Base-by-base conservation (phyloP, 2,888 invertebrate species). In the Caenorhabditis zanzibari region DNA sequence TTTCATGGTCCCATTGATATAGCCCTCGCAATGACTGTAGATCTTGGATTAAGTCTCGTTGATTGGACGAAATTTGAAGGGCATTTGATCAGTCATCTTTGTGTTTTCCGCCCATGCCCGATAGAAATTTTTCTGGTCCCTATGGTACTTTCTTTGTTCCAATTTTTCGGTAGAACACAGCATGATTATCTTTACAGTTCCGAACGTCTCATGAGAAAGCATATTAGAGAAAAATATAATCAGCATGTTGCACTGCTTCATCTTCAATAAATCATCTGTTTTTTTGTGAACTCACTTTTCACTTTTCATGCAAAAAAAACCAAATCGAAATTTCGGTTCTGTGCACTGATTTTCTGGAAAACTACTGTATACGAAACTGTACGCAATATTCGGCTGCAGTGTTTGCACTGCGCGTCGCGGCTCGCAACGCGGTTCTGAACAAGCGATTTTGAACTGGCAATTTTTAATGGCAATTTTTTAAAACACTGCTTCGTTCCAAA, bases 221-320 rank as follows among this genome's bases (percentile, higher is more conserved):
- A 76, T n/a, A 59, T 76, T n/a, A 68, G 76, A 76, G 76, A 76
- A n/a, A 35, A 49, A 22, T 76, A 68, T 16, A 47, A 49, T 32
- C 49, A 47, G n/a, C 44, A 68, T 22, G 49, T 26, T 54, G 14
- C 54, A 26, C n/a, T n/a, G n/a, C n/a, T n/a, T n/a, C n/a, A n/a
- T n/a, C n/a, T n/a, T n/a, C n/a, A n/a, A n/a, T n/a, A n/a, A n/a
- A n/a, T n/a, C n/a, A n/a, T n/a, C n/a, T n/a, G n/a, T n/a, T n/a
- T n/a, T n/a, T 49, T 52, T 66, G 26, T 16, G 41, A n/a, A 24
- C n/a, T n/a, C n/a, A n/a, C n/a, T n/a, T n/a, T n/a, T n/a, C n/a
- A n/a, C n/a, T n/a, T n/a, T n/a, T n/a, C n/a, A n/a, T n/a, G n/a
- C n/a, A n/a, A n/a, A n/a, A n/a, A 22, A 59, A 38, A 7, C 38